phyloP scores from a whole-genome alignment of 2,888 invertebrate genomes.

The Scotopteryx bipunctaria region DNA sequence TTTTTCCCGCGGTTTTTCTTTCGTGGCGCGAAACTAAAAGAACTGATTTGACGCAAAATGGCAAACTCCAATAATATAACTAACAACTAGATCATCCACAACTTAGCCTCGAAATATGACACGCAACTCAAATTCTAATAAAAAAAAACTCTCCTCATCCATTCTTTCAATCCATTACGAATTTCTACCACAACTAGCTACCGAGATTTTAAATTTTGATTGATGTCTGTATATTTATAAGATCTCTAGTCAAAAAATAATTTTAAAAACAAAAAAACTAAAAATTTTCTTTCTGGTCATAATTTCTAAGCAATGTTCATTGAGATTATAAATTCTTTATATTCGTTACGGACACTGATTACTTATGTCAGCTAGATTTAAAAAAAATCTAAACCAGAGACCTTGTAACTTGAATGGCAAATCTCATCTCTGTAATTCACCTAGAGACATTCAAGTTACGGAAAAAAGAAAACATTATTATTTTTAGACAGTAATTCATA shows the following conservation, averaged over 20 bases:
- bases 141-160: slow-evolving; percentile 30
- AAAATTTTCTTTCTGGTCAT: too few species aligned
- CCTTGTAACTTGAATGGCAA: too few species aligned
- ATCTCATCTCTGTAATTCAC: too few species aligned
- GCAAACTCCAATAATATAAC: slow-evolving; percentile 2
- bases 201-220: slow-evolving; percentile 58
- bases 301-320: too few species aligned
- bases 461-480: too few species aligned
- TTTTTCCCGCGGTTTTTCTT: too few species aligned
- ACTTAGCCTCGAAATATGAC: slow-evolving; percentile 33
- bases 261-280: neutral
- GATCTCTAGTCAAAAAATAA: neutral
- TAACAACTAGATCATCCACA: slow-evolving; percentile 10
- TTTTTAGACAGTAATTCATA: neutral
- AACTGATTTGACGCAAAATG: neutral
- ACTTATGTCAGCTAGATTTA: too few species aligned
- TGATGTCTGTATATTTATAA: slow-evolving; percentile 7
- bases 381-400: too few species aligned
- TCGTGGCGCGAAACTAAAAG: too few species aligned
- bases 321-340: too few species aligned
- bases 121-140: slow-evolving; percentile 31
- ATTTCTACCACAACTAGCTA: slow-evolving; percentile 56
- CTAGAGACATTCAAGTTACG: too few species aligned
- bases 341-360: too few species aligned
- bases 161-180: slow-evolving; percentile 43